A percentile compares a stretch with the other conserved stretches of the same genome.
Evolutionary conservation across 2,797 vertebrate species (phyloP).

Genomic region (Gallinago solitaria): DNA sequence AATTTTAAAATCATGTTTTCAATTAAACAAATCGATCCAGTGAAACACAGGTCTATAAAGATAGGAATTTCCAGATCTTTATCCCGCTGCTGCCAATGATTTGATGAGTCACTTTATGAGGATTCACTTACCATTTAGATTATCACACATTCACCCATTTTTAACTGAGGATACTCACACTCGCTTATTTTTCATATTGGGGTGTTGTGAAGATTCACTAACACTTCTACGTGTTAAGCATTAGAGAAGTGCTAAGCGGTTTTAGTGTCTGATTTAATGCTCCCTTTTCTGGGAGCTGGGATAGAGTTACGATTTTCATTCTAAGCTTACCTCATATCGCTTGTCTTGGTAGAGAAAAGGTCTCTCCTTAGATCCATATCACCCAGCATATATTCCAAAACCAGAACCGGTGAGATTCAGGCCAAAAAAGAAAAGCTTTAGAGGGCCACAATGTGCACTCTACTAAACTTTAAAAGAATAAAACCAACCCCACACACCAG

Average conservation of each 20-base stretch:
- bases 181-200: not conserved
- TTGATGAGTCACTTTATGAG: not conserved
- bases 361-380: not conserved
- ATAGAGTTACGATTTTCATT: conserved; percentile 18
- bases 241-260: not conserved
- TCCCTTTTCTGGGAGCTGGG: conserved; percentile 31
- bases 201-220: not conserved
- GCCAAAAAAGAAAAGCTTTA: not conserved
- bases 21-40: not conserved
- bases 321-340: conserved; percentile 24
- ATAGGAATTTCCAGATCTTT: not conserved
- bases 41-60: not conserved
- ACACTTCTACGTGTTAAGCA: not conserved
- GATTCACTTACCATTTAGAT: not conserved
- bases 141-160: not conserved
- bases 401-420: not conserved
- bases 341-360: conserved; percentile 16
- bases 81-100: not conserved
- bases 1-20: not conserved
- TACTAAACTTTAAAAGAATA: not conserved
- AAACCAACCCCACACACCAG: accelerated
- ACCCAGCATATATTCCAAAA: not conserved
- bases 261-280: not conserved
- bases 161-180: not conserved
- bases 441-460: accelerated